Evolutionary conservation across 2,888 invertebrate species (phyloP), one percentile per base, ranked within the genome.

Genomic region (Megastigmus dorsalis): DNA sequence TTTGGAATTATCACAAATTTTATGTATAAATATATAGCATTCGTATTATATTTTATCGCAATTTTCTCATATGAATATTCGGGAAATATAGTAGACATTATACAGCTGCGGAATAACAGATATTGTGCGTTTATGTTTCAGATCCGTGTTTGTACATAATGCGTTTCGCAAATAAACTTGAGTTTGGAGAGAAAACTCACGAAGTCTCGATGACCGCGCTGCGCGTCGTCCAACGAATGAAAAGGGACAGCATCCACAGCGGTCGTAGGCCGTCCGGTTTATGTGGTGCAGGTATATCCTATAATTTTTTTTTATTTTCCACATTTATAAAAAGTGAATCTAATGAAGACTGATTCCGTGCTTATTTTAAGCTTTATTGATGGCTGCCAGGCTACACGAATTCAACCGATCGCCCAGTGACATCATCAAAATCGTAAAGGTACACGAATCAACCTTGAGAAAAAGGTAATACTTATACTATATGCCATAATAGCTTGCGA

Each of bases 101-200:
- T n/a, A n/a, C n/a, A n/a, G n/a, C n/a, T n/a, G n/a, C n/a, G n/a
- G n/a, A n/a, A n/a, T n/a, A n/a, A n/a, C n/a, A n/a, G n/a, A n/a
- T n/a, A n/a, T n/a, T n/a, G n/a, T n/a, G 9, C 28, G 33, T 36
- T 63, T 66, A 43, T 3, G 13, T 90, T 90, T 0, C 90, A 93
- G 98, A 99, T 92, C 99, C 99, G 0, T 98, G 97, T 86, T 89
- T 99, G 66, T 99, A 98, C 87, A 96, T 99, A 67, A 91, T 97
- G 84, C 92, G 99, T 68, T 99, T 98, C 89, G 97, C 98, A 30
- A 94, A 96, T 77, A 95, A 95, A 84, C 90, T 99, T 68, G 95
- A 98, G 85, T 95, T 98, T 85, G 97, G 94, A 0, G 93, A 94
- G 0, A 97, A 97, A 89, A 95, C 96, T 10, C 97, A 98, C 83